Conservation (phyloP, 2,797 vertebrate genomes). For the Corythornis leucogaster region DNA sequence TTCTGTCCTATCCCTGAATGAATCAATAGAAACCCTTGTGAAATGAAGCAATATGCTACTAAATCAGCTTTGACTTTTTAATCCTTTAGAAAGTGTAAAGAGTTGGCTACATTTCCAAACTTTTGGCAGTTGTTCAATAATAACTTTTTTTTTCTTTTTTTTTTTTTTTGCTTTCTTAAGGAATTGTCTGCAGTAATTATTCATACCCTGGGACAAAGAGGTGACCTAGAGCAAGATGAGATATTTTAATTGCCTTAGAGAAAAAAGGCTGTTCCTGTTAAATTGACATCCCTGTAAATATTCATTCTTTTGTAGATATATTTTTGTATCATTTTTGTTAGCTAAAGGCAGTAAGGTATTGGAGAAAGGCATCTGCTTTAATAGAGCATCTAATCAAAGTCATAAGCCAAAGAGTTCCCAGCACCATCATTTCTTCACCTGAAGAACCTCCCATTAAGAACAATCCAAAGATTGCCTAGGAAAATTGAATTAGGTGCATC, state of each 20-base stretch:
- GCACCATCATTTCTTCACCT: neutral
- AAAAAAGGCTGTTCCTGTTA: neutral
- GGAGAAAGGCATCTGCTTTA: neutral
- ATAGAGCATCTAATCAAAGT: neutral
- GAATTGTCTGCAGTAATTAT: neutral
- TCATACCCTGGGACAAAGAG: neutral
- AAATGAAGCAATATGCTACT: neutral
- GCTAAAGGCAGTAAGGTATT: neutral
- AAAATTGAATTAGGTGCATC: constrained; percentile 1
- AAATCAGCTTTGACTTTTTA: constrained; percentile 38
- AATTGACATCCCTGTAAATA: constrained; percentile 25
- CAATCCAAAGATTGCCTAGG: neutral
- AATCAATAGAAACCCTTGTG: neutral
- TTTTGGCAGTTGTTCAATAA: constrained; percentile 30
- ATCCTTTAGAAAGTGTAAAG: neutral
- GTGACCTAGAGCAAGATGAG: neutral
- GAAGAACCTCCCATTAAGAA: neutral
- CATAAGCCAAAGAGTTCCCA: neutral
- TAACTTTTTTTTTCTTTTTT: neutral
- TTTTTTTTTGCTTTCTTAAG: neutral
- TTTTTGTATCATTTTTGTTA: constrained; percentile 4
- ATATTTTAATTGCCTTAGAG: constrained; percentile 41
- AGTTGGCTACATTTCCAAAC: neutral
- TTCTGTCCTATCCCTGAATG: neutral
- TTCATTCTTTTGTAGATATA: neutral